Percentiles rank a stretch among this genome's conserved stretches.
phyloP scores from a whole-genome alignment of 1,140 invertebrate species.

The Lordiphosa stackelbergi region DNA sequence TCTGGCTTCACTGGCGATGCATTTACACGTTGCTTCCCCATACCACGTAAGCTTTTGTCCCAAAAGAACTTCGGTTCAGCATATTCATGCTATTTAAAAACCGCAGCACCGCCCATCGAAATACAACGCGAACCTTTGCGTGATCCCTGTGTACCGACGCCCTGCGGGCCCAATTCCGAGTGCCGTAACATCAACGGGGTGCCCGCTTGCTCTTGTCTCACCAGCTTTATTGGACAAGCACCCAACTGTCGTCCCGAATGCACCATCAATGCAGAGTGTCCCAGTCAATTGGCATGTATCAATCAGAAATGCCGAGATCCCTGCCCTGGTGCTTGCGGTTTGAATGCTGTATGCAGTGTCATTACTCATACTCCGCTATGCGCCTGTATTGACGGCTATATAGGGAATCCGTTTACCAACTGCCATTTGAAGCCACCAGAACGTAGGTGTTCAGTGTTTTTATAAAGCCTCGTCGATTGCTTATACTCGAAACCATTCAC shows the following conservation, averaged over 20 bases:
- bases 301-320: constrained; percentile 89
- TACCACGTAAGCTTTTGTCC: constrained; percentile 80
- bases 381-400: constrained; percentile 82
- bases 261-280: constrained; percentile 89
- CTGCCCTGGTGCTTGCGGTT: constrained; percentile 90
- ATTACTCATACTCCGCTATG: constrained; percentile 82
- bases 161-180: constrained; percentile 89
- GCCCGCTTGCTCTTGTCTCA: constrained; percentile 87
- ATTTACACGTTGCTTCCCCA: constrained; percentile 81
- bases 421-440: constrained; percentile 80
- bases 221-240: constrained; percentile 86
- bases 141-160: constrained; percentile 87
- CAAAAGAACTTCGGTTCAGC: too few species aligned
- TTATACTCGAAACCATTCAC: constrained; percentile 15
- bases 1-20: constrained; percentile 83
- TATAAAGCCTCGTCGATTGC: neutral
- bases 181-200: constrained; percentile 84
- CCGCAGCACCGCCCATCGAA: constrained; percentile 81
- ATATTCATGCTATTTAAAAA: constrained; percentile 31
- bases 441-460: constrained; percentile 38
- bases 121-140: constrained; percentile 79
- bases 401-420: constrained; percentile 85
- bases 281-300: constrained; percentile 87
- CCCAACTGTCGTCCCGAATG: constrained; percentile 90
- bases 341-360: constrained; percentile 85